phyloP scores from a whole-genome alignment of 2,797 vertebrate species.

The Eurystomus glaucurus region DNA sequence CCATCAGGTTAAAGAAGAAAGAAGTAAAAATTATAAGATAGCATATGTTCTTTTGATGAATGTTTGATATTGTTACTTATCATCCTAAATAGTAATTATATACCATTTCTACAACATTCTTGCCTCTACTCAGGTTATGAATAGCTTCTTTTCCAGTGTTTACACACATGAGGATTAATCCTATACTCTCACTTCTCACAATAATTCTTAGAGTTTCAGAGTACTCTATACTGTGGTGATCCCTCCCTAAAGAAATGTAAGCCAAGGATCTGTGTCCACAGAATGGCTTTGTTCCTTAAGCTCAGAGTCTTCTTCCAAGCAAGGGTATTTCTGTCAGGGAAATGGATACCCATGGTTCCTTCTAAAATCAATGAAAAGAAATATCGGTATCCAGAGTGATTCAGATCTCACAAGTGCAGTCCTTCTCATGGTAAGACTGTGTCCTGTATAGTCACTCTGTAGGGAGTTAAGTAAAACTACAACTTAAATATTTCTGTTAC shows the following conservation, averaged over 20 bases:
- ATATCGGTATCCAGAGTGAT: background rate
- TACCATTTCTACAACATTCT: background rate
- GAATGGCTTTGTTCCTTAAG: background rate
- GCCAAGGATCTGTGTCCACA: background rate
- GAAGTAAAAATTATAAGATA: background rate
- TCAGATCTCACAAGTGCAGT: background rate
- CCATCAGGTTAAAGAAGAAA: background rate
- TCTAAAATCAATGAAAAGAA: background rate
- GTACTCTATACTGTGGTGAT: background rate
- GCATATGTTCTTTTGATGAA: background rate
- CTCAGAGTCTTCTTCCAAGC: background rate
- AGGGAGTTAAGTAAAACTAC: background rate
- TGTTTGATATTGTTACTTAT: background rate
- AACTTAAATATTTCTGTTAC: background rate
- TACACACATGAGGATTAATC: background rate
- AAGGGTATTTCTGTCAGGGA: background rate
- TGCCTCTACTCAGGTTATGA: background rate
- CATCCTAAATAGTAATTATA: background rate
- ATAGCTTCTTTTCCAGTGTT: background rate
- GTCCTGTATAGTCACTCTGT: background rate
- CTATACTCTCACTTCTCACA: background rate
- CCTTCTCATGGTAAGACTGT: background rate
- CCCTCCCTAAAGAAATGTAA: background rate
- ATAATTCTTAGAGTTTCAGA: background rate
- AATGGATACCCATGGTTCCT: background rate